Percentiles rank a stretch among this genome's conserved stretches.
Conservation (phyloP, 2,113 vertebrate species). For the Bujurquina vittata region DNA sequence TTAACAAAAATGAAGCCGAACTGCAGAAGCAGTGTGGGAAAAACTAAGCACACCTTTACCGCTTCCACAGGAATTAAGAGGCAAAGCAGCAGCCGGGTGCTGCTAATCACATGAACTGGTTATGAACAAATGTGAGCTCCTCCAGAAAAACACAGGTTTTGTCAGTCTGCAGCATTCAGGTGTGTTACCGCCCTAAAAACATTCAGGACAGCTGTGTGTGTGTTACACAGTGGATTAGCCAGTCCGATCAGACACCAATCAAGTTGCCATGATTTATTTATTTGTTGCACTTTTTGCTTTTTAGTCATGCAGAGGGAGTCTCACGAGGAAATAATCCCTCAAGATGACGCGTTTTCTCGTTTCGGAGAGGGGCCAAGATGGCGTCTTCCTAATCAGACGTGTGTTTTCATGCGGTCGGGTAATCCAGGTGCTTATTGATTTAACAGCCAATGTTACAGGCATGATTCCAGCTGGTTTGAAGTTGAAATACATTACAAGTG, state of each 20-base stretch:
- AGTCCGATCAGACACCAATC: conserved; percentile 3
- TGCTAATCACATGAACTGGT: background rate
- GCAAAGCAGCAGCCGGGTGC: background rate
- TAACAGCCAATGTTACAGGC: too few species aligned
- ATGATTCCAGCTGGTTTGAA: too few species aligned
- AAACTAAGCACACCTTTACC: fast-evolving
- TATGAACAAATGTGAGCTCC: background rate
- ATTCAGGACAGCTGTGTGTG: background rate
- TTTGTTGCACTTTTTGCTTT: background rate
- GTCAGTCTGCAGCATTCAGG: background rate
- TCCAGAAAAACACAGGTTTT: background rate
- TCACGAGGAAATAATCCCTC: conserved; percentile 1
- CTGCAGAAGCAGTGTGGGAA: background rate
- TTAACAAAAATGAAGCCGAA: background rate
- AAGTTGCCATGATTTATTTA: background rate
- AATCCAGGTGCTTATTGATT: too few species aligned
- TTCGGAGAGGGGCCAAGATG: too few species aligned
- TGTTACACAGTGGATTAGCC: background rate
- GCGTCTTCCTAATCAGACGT: too few species aligned
- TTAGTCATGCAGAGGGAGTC: background rate
- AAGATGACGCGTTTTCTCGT: background rate
- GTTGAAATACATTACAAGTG: too few species aligned
- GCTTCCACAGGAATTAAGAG: background rate
- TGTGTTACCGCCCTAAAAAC: background rate
- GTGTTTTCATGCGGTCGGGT: too few species aligned